Evolutionary conservation across 2,888 invertebrate species (phyloP).

Genomic region (Oligia latruncula): DNA sequence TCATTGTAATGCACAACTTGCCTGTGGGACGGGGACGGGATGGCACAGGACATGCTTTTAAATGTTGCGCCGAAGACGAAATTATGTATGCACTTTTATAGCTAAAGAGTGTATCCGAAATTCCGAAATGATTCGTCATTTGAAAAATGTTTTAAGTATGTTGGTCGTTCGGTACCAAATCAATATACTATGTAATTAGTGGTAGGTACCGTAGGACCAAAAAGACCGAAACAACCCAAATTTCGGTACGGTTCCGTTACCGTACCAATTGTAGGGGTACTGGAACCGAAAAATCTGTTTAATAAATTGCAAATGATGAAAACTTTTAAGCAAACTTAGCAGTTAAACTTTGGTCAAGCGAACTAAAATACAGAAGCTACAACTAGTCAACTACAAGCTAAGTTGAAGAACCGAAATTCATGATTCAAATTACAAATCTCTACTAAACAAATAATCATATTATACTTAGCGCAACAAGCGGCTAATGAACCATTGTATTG

Average conservation of each 20-base stretch:
- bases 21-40: slow-evolving; percentile 45
- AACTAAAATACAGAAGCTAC: background rate
- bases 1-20: slow-evolving; percentile 74
- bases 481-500: slow-evolving; percentile 53
- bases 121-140: slow-evolving; percentile 12
- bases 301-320: background rate
- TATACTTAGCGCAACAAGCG: slow-evolving; percentile 37
- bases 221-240: background rate
- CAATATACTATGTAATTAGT: background rate
- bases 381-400: background rate
- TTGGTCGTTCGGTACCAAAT: background rate
- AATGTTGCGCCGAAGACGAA: slow-evolving; percentile 25
- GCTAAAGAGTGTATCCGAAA: background rate
- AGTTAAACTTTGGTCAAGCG: background rate
- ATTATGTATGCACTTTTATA: slow-evolving; percentile 2
- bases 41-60: slow-evolving; percentile 58
- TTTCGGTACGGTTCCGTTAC: background rate
- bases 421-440: slow-evolving; percentile 20
- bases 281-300: too few relatives aligned
- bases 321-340: background rate
- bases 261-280: too few relatives aligned
- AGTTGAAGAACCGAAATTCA: background rate
- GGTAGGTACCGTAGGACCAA: background rate
- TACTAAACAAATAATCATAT: slow-evolving; percentile 33
- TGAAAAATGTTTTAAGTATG: background rate